Base-by-base conservation (phyloP, 1,140 invertebrate genomes). In the Bradysia coprophila region DNA sequence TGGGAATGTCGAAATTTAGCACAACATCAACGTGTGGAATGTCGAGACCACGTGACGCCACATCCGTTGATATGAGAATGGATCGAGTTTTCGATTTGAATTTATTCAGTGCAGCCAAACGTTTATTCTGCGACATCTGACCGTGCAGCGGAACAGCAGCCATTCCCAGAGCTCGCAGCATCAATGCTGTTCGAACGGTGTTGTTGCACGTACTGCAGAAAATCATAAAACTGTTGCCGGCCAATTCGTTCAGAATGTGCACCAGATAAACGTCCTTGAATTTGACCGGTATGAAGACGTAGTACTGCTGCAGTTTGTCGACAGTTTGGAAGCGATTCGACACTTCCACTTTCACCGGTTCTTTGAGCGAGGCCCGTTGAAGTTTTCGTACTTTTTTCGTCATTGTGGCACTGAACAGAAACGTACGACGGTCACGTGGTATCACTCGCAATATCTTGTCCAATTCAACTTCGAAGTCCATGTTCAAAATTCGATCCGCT, bases 11-110 rank as follows among this genome's bases (percentile, higher is more conserved):
- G 62, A 91, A 87, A 65, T 99, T 98, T 11, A 99, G 76, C 1
- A 98, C 93, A 43, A 95, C 78, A 64, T 98, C 94, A 18, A 99
- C 93, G 59, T 96, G 90, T 0, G 93, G 92, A 52, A 99, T 98
- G 66, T 99, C 95, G 40, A 99, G 69, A 58, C 93, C 92, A 69
- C 90, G 83, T 53, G 89, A 94, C 2, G 94, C 94, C 13, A 98
- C 94, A 69, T 98, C 95, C 8, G 95, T 98, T 10, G 92, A 96
- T 45, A 98, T 87, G 9, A 98, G 66, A 50, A 90, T 83, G 1
- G 81, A 83, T 38, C 85, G 65, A 51, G 73, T 78, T 64, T 91
- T 91, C 11, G 80, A 76, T 64, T 87, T 90, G 56, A 96, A 96
- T 66, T 95, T 95, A 44, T 86, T 90, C 3, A 96, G 62, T 0